Percentiles rank a stretch among this genome's conserved stretches.
Evolutionary conservation across 92 coral and sea anemone species (phyloP).

Genomic region (Umimayanthus chanpuru): DNA sequence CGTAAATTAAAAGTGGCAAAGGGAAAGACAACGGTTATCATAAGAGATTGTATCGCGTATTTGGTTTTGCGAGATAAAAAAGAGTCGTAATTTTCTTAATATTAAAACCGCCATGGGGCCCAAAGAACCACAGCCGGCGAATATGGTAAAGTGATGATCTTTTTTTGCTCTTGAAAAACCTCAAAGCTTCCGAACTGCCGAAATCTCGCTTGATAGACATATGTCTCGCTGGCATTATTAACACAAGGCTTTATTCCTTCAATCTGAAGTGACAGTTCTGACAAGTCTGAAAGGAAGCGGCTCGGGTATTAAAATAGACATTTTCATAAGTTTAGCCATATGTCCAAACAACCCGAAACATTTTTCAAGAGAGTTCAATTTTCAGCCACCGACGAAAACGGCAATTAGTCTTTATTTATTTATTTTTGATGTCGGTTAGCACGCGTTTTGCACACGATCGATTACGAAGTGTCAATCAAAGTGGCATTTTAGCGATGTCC

Average conservation of each 20-base stretch:
- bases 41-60: constrained; percentile 31
- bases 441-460: constrained; percentile 88
- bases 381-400: constrained; percentile 81
- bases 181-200: constrained; percentile 49
- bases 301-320: constrained; percentile 46
- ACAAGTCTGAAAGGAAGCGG: constrained; percentile 87
- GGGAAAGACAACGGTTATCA: constrained; percentile 55
- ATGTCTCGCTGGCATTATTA: constrained; percentile 68
- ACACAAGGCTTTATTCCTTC: constrained; percentile 63
- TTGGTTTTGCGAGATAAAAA: constrained; percentile 50
- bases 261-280: constrained; percentile 67
- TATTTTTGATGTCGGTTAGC: constrained; percentile 76
- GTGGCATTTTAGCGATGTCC: constrained; percentile 79
- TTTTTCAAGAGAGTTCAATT: constrained; percentile 88
- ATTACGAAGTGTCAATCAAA: constrained; percentile 90
- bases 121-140: constrained; percentile 34
- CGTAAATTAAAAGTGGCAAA: constrained; percentile 62
- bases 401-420: constrained; percentile 81
- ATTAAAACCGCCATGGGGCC: constrained; percentile 51
- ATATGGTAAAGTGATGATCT: constrained; percentile 41
- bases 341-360: constrained; percentile 70
- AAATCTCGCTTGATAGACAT: constrained; percentile 74
- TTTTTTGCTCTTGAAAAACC: constrained; percentile 47
- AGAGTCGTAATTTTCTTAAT: constrained; percentile 29
- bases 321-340: constrained; percentile 77